These are phyloP conservation scores for Cricetomys ansorgei DNA, from an alignment of 2,113 vertebrate species.

Conservation along the genomic window DNA sequence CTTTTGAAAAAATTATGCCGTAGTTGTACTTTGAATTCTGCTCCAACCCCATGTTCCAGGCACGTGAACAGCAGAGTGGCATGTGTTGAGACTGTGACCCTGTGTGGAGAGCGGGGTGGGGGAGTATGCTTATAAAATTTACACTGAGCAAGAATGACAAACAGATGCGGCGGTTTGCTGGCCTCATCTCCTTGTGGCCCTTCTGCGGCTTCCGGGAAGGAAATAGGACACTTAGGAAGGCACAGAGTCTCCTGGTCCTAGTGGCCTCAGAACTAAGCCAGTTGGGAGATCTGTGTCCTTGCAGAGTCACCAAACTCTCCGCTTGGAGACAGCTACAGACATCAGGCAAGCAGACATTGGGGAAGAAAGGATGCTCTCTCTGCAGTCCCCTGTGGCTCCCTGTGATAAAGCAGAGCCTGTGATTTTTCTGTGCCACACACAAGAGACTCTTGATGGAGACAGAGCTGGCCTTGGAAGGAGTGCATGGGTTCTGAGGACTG, in stretches of 20 bases:
- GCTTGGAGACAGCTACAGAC: neutral
- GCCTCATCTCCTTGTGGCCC: slow-evolving; percentile 35
- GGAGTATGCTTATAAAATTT: slow-evolving; percentile 61
- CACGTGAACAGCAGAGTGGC: neutral
- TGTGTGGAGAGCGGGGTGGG: neutral
- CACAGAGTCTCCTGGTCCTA: fast-evolving
- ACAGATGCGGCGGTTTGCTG: slow-evolving; percentile 38
- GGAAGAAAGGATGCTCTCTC: neutral
- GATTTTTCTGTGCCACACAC: too few relatives aligned
- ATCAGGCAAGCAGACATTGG: neutral
- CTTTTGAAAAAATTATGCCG: slow-evolving; percentile 55
- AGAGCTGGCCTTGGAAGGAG: neutral
- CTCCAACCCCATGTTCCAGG: neutral
- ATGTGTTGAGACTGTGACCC: slow-evolving; percentile 53
- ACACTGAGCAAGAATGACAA: slow-evolving; percentile 38
- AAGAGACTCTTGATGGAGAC: neutral
- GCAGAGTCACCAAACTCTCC: neutral
- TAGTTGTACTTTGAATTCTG: slow-evolving; percentile 58
- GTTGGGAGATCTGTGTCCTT: neutral
- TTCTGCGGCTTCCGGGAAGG: slow-evolving; percentile 26
- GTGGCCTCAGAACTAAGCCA: neutral
- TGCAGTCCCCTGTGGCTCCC: neutral
- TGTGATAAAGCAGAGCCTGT: neutral
- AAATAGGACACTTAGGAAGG: slow-evolving; percentile 41
- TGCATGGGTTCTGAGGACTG: neutral